Percentiles rank a stretch among this genome's conserved stretches.
These are phyloP conservation scores for Ophioninae sp. DNA, from an alignment of 2,888 invertebrate species.

Conservation along the genomic window DNA sequence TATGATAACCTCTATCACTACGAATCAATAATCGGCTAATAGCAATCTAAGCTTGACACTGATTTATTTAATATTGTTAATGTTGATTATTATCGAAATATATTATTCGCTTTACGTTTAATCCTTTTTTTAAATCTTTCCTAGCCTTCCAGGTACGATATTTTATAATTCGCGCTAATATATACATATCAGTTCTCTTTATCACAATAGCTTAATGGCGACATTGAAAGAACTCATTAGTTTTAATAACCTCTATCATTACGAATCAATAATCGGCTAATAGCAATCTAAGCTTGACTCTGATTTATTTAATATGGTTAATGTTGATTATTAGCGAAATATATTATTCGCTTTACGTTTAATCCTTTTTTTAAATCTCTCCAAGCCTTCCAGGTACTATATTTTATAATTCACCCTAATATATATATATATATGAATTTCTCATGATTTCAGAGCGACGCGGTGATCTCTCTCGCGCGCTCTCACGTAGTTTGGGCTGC, in stretches of 20 bases:
- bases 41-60: background rate
- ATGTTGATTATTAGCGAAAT: background rate
- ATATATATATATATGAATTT: background rate
- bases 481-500: constrained; percentile 32
- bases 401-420: background rate
- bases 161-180: background rate
- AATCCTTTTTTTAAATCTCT: background rate
- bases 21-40: background rate
- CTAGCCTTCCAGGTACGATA: background rate
- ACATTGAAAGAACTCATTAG: background rate
- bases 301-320: background rate
- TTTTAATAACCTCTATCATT: background rate
- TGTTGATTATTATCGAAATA: background rate
- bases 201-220: background rate
- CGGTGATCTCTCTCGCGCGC: constrained; percentile 21
- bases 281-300: background rate
- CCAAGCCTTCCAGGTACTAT: background rate
- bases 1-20: background rate
- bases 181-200: background rate
- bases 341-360: background rate
- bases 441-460: constrained; percentile 23
- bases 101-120: background rate
- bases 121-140: background rate
- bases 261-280: background rate
- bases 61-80: background rate